Percentiles rank a stretch among this genome's conserved stretches.
phyloP scores from a whole-genome alignment of 2,113 vertebrate genomes.

The Ia io region DNA sequence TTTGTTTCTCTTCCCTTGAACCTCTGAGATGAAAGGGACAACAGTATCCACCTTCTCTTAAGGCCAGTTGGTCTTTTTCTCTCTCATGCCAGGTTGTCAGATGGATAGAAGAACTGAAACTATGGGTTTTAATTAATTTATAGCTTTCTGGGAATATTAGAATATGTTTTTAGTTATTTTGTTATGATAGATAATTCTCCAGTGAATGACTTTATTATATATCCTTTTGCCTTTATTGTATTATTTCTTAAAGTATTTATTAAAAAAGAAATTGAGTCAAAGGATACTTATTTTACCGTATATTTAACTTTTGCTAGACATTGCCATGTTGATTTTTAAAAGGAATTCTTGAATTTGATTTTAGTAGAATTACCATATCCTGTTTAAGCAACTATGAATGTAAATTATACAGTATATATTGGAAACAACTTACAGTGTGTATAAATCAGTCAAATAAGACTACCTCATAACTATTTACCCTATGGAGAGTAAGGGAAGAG shows the following conservation, averaged over 20 bases:
- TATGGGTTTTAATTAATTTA: neutral
- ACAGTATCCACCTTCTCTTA: neutral
- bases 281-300: neutral
- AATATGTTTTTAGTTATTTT: conserved; percentile 26
- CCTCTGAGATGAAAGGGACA: neutral
- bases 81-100: neutral
- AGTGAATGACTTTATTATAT: neutral
- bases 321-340: neutral
- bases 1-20: neutral
- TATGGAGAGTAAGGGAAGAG: neutral
- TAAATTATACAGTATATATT: neutral
- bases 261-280: conserved; percentile 7
- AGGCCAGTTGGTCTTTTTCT: neutral
- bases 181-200: neutral
- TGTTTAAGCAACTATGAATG: neutral
- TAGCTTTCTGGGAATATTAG: neutral
- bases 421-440: neutral
- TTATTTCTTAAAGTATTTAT: conserved; percentile 25
- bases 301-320: neutral
- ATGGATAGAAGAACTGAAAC: conserved; percentile 23
- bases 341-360: conserved; percentile 35
- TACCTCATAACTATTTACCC: neutral
- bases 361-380: neutral
- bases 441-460: neutral
- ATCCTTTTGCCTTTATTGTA: neutral